phyloP scores from a whole-genome alignment of 2,797 vertebrate genomes.

The Darevskia mixta region DNA sequence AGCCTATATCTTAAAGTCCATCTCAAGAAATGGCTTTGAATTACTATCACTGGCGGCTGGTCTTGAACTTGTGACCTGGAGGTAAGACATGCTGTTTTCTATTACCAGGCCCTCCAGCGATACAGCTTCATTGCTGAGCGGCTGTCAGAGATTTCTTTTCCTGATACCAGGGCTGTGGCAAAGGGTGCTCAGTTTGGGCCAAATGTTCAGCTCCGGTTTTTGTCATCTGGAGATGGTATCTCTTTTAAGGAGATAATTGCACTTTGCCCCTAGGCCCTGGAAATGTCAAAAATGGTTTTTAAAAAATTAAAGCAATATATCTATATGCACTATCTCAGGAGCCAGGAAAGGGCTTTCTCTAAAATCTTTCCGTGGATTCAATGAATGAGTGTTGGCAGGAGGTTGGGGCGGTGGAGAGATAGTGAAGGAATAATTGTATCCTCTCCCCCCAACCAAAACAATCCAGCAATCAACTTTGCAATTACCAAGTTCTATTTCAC shows the following conservation, averaged over 20 bases:
- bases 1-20: slow-evolving; percentile 30
- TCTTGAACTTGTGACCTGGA: slow-evolving; percentile 44
- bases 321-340: slow-evolving; percentile 28
- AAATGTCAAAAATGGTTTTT: slow-evolving; percentile 60
- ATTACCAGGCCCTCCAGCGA: slow-evolving; percentile 24
- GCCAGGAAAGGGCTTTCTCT: slow-evolving; percentile 56
- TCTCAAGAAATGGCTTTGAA: slow-evolving; percentile 41
- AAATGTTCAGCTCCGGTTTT: slow-evolving; percentile 44
- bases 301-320: slow-evolving; percentile 21
- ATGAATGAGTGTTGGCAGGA: slow-evolving; percentile 41
- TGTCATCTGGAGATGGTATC: slow-evolving; percentile 56
- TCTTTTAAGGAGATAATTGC: slow-evolving; percentile 62
- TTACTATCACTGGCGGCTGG: slow-evolving; percentile 30
- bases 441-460: slow-evolving; percentile 56
- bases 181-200: slow-evolving; percentile 8
- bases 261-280: slow-evolving; percentile 48
- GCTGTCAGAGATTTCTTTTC: slow-evolving; percentile 28
- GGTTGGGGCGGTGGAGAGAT: not conserved
- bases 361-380: not conserved
- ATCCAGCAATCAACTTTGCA: slow-evolving; percentile 58
- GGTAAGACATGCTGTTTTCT: slow-evolving; percentile 39
- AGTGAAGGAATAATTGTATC: slow-evolving; percentile 37
- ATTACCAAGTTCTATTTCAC: slow-evolving; percentile 65
- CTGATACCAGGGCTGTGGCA: slow-evolving; percentile 7
- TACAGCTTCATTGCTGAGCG: not conserved